Conservation (phyloP, 2,113 vertebrate species). For the Labrus mixtus region DNA sequence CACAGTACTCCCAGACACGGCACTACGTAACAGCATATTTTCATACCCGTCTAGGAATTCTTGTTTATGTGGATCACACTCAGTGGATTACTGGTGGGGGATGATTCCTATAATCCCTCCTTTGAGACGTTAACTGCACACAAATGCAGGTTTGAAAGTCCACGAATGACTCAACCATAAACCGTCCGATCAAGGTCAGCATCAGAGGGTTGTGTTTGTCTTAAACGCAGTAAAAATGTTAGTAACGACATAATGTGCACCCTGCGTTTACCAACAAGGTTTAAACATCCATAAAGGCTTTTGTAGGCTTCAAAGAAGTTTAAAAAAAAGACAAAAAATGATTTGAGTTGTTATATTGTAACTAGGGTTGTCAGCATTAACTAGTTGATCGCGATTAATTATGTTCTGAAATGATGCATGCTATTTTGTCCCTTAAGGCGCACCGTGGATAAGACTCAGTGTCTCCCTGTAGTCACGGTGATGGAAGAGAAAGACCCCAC, state of each 20-base stretch:
- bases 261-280: background rate
- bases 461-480: too few relatives aligned
- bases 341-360: too few relatives aligned
- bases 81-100: slow-evolving; percentile 31
- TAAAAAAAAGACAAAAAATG: too few relatives aligned
- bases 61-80: slow-evolving; percentile 25
- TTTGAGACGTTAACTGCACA: slow-evolving; percentile 1
- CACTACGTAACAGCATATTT: slow-evolving; percentile 22
- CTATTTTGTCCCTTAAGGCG: too few relatives aligned
- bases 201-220: background rate
- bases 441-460: too few relatives aligned
- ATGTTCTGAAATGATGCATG: too few relatives aligned
- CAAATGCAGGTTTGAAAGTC: background rate
- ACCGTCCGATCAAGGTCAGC: background rate
- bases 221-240: background rate
- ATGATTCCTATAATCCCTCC: slow-evolving; percentile 29
- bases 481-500: too few relatives aligned
- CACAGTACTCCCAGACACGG: slow-evolving; percentile 34
- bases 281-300: background rate
- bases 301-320: background rate
- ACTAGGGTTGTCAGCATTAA: too few relatives aligned
- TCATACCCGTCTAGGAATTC: slow-evolving; percentile 50
- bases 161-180: background rate
- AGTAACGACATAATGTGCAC: background rate
- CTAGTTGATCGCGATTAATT: too few relatives aligned